Evolutionary conservation across 2,797 vertebrate genomes (phyloP).

Genomic region (Petrocephalus schoutedeni): DNA sequence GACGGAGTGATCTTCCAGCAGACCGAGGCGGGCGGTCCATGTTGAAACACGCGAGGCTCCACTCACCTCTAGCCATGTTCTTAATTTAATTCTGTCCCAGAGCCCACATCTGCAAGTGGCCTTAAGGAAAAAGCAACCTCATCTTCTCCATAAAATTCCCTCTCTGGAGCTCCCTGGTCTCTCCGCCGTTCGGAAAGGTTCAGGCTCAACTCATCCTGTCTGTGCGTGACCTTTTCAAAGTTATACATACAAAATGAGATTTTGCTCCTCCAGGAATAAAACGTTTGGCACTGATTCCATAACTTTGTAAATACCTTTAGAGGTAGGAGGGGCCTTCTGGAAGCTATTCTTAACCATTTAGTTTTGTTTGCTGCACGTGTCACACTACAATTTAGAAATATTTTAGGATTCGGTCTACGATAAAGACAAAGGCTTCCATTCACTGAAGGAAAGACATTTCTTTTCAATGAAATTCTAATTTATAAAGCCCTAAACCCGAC

Average conservation of each 20-base stretch:
- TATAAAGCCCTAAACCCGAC: not conserved
- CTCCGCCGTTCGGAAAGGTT: conserved; percentile 45
- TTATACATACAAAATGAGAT: conserved; percentile 65
- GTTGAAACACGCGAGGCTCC: not conserved
- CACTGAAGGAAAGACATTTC: not conserved
- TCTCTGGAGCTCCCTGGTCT: conserved; percentile 42
- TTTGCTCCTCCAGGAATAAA: conserved; percentile 52
- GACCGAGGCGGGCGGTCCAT: not conserved
- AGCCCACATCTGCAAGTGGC: conserved; percentile 27
- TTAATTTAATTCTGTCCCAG: conserved; percentile 27
- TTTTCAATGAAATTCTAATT: not conserved
- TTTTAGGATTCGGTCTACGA: not conserved
- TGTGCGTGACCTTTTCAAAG: conserved; percentile 64
- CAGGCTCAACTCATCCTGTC: conserved; percentile 50
- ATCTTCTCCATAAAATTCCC: conserved; percentile 11
- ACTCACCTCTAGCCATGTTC: conserved; percentile 17
- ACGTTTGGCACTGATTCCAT: conserved; percentile 49
- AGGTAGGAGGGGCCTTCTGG: conserved; percentile 45
- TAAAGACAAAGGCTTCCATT: not conserved
- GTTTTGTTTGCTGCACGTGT: not conserved
- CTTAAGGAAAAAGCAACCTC: not conserved
- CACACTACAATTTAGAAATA: not conserved
- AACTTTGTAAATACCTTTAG: conserved; percentile 48
- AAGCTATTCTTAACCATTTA: conserved; percentile 39
- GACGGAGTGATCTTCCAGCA: not conserved